Evolutionary conservation across 2,113 vertebrate genomes (phyloP).

Genomic region (Gasterosteus aculeatus): DNA sequence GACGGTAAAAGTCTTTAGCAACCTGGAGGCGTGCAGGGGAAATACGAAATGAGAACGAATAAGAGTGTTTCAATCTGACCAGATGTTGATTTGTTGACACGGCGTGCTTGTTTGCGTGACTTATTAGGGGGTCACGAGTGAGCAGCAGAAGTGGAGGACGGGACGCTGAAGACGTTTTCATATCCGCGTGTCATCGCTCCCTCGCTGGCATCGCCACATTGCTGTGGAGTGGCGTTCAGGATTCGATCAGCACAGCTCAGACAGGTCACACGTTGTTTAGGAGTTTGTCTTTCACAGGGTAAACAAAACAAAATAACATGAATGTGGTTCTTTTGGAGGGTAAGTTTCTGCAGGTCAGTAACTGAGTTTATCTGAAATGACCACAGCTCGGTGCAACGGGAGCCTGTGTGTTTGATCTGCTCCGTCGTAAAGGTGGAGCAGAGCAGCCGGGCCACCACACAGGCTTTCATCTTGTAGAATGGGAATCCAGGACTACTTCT

Average conservation of each 20-base stretch:
- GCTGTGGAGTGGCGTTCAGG: constrained; percentile 43
- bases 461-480: constrained; percentile 61
- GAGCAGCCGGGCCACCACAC: constrained; percentile 64
- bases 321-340: constrained; percentile 62
- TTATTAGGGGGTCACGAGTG: constrained; percentile 18
- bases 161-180: constrained; percentile 49
- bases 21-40: constrained; percentile 22
- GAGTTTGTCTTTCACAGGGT: constrained; percentile 75
- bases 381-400: constrained; percentile 62
- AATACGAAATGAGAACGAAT: constrained; percentile 29
- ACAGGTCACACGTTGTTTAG: constrained; percentile 59
- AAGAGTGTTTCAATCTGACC: constrained; percentile 24
- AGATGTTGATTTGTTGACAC: constrained; percentile 25
- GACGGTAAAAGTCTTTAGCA: constrained; percentile 46
- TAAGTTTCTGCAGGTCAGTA: constrained; percentile 82
- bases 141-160: constrained; percentile 22
- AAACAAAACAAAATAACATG: constrained; percentile 47
- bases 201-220: constrained; percentile 45
- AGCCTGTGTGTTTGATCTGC: constrained; percentile 64
- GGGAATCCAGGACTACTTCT: constrained; percentile 67
- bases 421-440: constrained; percentile 52
- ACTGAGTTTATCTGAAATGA: constrained; percentile 73
- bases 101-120: constrained; percentile 24
- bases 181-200: constrained; percentile 43
- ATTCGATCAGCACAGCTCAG: constrained; percentile 58